Base-by-base conservation (phyloP, 2,113 vertebrate genomes). In the Carassius carassius region DNA sequence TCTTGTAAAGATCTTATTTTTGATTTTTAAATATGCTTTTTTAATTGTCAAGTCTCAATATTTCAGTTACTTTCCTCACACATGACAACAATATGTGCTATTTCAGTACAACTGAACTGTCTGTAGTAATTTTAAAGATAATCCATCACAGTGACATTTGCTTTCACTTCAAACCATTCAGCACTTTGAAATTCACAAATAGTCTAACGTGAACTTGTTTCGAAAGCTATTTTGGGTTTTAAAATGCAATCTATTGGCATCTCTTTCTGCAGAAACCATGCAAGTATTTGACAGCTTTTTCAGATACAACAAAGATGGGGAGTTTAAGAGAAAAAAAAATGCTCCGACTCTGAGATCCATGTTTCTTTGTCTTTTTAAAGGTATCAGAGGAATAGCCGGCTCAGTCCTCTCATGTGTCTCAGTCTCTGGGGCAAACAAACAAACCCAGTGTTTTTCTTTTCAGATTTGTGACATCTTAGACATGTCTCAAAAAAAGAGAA, bases 321-420 rank as follows among this genome's bases (percentile, higher is more conserved):
- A 76, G 44, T 17, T 19, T 19, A 29, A 54, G 23, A 76, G 49
- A 29, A 12, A 32, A 54, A 76, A 0, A 54, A 76, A 32, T 29
- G 16, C 47, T 76, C 25, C 0, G 25, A 3, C 49, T 49, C 47
- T 7, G 47, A 76, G 47, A 76, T 32, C 14, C 14, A 14, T 25
- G 44, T 76, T 54, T 23, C 73, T 51, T 75, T 69, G 65, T 69
- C 47, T 51, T 54, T 76, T 54, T 76, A 44, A 72, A 44, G 37
- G 9, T n/a, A 44, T 44, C 37, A n/a, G 67, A 37, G 67, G 67
- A 41, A 70, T 19, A 41, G 37, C 37, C 41, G 14, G 3, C 70
- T 73, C 69, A 41, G 2, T 72, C 69, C 35, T 72, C 67, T n/a
- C 0, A 4, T 9, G 32, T 9, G 5, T 5, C 5, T 67, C 32